These are phyloP conservation scores for Cerastoderma edule DNA, from an alignment of 2,888 invertebrate species.

Conservation along the genomic window DNA sequence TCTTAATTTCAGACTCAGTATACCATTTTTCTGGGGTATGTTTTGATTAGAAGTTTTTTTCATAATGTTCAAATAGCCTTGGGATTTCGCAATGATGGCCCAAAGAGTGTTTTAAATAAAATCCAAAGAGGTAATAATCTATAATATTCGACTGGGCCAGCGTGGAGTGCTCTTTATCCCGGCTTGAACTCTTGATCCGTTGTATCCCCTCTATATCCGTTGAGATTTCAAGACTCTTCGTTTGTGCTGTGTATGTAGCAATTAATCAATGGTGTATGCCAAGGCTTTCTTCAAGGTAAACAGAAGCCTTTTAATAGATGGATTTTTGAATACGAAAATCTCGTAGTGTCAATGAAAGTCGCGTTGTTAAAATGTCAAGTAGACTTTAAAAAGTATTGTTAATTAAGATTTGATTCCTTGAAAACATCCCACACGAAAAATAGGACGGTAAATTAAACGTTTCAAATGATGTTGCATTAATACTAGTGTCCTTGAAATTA, in stretches of 20 bases:
- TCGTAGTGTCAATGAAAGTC: constrained; percentile 32
- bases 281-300: constrained; percentile 58
- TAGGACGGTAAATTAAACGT: too few relatives aligned
- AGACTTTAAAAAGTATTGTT: constrained; percentile 28
- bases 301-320: constrained; percentile 49
- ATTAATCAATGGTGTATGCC: constrained; percentile 58
- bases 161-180: constrained; percentile 32
- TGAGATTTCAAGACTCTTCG: constrained; percentile 45
- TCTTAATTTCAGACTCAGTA: too few relatives aligned
- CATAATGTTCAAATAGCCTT: too few relatives aligned
- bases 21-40: too few relatives aligned
- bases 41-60: too few relatives aligned
- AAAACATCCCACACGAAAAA: constrained; percentile 4
- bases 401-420: constrained; percentile 22
- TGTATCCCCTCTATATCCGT: constrained; percentile 42
- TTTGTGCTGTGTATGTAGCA: constrained; percentile 46
- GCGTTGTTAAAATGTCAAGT: constrained; percentile 50
- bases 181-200: constrained; percentile 43
- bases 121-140: constrained; percentile 21
- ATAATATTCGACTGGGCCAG: constrained; percentile 41
- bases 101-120: too few relatives aligned
- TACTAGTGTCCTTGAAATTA: too few relatives aligned
- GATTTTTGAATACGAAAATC: constrained; percentile 53
- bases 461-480: too few relatives aligned
- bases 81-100: too few relatives aligned